phyloP scores from a whole-genome alignment of 2,888 invertebrate genomes.

The Amitus sp. region DNA sequence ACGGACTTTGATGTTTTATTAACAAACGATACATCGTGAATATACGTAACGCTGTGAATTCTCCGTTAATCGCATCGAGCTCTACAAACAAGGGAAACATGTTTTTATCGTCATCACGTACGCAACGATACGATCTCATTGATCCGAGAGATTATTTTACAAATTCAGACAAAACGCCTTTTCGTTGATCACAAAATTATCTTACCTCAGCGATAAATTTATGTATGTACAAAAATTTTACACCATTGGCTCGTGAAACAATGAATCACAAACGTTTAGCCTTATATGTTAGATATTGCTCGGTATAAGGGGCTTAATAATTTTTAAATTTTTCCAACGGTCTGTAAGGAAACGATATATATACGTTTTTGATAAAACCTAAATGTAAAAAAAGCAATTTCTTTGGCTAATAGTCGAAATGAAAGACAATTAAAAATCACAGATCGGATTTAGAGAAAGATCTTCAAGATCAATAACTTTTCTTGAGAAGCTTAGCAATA shows the following conservation, averaged over 20 bases:
- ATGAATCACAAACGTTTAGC: no score
- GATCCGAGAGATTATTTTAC: background rate
- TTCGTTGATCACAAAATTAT: background rate
- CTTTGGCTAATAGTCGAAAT: no score
- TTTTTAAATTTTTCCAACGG: no score
- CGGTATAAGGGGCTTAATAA: no score
- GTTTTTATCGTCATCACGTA: background rate
- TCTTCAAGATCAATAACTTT: conserved; percentile 68
- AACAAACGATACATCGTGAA: background rate
- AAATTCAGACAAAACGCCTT: background rate
- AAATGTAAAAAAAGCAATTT: background rate
- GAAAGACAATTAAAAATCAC: conserved; percentile 37
- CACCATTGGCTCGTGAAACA: no score
- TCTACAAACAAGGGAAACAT: conserved; percentile 5
- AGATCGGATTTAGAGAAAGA: conserved; percentile 60
- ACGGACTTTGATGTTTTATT: conserved; percentile 2
- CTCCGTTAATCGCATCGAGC: background rate
- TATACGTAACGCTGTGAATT: background rate
- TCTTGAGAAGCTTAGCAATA: conserved; percentile 66
- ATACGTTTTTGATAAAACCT: no score
- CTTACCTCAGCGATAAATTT: background rate
- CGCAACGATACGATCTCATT: background rate
- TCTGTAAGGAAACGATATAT: no score
- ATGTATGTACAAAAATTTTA: no score
- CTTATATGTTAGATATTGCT: no score